phyloP scores from a whole-genome alignment of 2,113 vertebrate genomes.

The Apteryx mantelli region DNA sequence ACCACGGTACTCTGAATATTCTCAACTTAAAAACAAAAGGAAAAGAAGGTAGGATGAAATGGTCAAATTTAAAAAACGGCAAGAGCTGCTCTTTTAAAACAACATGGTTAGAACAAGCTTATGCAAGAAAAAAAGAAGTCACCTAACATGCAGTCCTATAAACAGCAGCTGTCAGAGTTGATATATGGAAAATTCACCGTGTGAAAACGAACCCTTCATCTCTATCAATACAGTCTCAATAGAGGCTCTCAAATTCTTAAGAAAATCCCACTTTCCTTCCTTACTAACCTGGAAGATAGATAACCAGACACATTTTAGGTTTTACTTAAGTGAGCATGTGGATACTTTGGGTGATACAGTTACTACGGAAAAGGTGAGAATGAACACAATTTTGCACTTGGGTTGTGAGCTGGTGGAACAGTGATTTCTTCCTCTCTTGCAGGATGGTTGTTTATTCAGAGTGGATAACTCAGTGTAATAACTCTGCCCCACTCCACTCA shows the following conservation, averaged over 20 bases:
- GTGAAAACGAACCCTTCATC: not conserved
- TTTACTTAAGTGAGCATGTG: not conserved
- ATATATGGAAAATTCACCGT: rapidly evolving
- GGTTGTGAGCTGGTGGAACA: not conserved
- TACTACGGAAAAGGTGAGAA: not conserved
- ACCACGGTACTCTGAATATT: slow-evolving; percentile 79
- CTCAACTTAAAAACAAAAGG: slow-evolving; percentile 77
- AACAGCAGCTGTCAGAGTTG: not conserved
- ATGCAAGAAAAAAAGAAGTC: not conserved
- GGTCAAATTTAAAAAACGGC: not conserved
- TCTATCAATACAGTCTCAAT: not conserved
- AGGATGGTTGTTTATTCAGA: not conserved
- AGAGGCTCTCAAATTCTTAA: not conserved
- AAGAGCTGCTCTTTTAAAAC: not conserved
- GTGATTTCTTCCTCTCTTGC: not conserved
- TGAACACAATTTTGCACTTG: not conserved
- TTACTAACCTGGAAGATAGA: not conserved
- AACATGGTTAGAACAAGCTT: rapidly evolving
- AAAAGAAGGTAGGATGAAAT: not conserved
- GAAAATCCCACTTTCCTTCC: not conserved
- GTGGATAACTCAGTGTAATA: not conserved
- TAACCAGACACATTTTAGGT: not conserved
- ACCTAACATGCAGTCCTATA: not conserved
- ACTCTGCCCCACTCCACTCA: not conserved
- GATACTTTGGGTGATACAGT: not conserved